Evolutionary conservation across 2,888 invertebrate genomes (phyloP).

Genomic region (Aelia acuminata): DNA sequence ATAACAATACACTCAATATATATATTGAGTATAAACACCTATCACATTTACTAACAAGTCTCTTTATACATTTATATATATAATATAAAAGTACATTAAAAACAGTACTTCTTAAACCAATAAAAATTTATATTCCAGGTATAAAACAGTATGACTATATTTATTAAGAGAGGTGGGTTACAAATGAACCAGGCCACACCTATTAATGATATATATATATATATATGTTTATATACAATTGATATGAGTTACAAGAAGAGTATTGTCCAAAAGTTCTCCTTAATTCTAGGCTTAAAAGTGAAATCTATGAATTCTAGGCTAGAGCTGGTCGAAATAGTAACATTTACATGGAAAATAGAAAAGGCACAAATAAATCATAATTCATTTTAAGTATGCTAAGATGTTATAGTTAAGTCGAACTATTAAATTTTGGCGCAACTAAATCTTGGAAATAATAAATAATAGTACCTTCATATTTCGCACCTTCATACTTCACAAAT

Average conservation of each 20-base stretch:
- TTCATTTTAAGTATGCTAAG: not conserved
- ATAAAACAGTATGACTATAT: slow-evolving; percentile 33
- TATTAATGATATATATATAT: not conserved
- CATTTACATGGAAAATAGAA: not conserved
- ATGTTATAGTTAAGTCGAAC: not conserved
- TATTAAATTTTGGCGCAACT: too few species aligned
- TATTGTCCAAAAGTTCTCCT: slow-evolving; percentile 58
- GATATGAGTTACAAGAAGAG: slow-evolving; percentile 55
- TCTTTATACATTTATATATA: slow-evolving; percentile 54
- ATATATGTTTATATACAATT: slow-evolving; percentile 49
- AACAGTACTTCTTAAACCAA: slow-evolving; percentile 28
- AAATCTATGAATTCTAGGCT: not conserved
- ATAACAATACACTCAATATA: slow-evolving; percentile 11
- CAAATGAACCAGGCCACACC: not conserved
- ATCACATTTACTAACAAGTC: slow-evolving; percentile 55
- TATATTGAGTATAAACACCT: slow-evolving; percentile 13
- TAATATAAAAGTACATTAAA: slow-evolving; percentile 45
- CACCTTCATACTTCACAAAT: too few species aligned
- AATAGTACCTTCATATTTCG: not conserved
- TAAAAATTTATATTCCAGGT: slow-evolving; percentile 39
- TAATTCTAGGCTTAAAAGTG: slow-evolving; percentile 17
- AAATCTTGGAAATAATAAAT: not conserved
- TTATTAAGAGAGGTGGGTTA: slow-evolving; percentile 44
- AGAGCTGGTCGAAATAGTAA: not conserved
- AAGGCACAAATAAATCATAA: slow-evolving; percentile 38